phyloP scores from a whole-genome alignment of 2,797 vertebrate genomes.

The Steatocranus sp. region DNA sequence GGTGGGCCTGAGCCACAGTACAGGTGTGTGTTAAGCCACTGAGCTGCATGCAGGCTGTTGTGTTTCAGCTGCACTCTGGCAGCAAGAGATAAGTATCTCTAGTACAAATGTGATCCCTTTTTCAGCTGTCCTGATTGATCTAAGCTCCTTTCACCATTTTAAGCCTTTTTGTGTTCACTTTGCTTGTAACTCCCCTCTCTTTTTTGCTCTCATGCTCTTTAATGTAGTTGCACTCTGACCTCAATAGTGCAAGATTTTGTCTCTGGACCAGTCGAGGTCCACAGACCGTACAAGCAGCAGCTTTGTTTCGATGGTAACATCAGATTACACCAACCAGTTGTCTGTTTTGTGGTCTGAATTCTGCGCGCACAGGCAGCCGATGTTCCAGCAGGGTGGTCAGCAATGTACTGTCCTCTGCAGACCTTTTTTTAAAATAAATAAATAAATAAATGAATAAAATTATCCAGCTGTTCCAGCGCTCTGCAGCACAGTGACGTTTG shows the following conservation, averaged over 20 bases:
- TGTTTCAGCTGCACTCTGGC: slow-evolving; percentile 63
- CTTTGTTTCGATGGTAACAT: slow-evolving; percentile 8
- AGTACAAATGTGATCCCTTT: slow-evolving; percentile 70
- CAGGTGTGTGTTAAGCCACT: slow-evolving; percentile 74
- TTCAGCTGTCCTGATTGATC: slow-evolving; percentile 76
- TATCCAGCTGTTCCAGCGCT: slow-evolving; percentile 66
- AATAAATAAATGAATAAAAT: background rate
- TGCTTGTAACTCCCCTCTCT: slow-evolving; percentile 60
- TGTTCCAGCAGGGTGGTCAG: slow-evolving; percentile 10
- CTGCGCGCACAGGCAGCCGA: slow-evolving; percentile 30
- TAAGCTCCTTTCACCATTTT: slow-evolving; percentile 76
- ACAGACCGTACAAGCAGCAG: background rate
- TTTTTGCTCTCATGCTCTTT: slow-evolving; percentile 55
- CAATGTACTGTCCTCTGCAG: slow-evolving; percentile 45
- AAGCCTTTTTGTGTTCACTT: slow-evolving; percentile 75
- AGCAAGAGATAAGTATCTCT: slow-evolving; percentile 72
- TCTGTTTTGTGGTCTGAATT: slow-evolving; percentile 1
- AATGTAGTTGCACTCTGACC: slow-evolving; percentile 58
- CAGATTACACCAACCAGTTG: slow-evolving; percentile 35
- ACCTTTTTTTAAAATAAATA: background rate
- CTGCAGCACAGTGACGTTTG: slow-evolving; percentile 51
- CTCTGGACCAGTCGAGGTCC: slow-evolving; percentile 1
- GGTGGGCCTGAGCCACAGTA: slow-evolving; percentile 58
- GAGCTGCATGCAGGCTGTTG: slow-evolving; percentile 65
- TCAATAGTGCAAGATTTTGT: slow-evolving; percentile 51